These are phyloP conservation scores for Trachythela sp. DNA, from an alignment of 64 coral and sea anemone species.

Conservation along the genomic window DNA sequence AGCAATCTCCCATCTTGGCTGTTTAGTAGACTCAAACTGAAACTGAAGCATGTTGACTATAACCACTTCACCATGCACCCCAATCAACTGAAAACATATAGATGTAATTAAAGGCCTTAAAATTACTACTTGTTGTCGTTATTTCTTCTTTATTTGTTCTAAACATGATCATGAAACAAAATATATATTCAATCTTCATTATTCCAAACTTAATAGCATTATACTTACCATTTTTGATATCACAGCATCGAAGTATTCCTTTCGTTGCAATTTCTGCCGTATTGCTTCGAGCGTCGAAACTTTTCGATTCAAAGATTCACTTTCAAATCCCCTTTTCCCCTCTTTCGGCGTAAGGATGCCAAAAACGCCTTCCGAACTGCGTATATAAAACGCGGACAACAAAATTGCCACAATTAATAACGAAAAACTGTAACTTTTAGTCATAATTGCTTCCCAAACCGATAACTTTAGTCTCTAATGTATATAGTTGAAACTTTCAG, in stretches of 20 bases:
- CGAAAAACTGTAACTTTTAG: neutral
- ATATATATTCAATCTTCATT: too few relatives aligned
- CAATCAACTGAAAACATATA: too few relatives aligned
- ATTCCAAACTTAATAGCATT: neutral
- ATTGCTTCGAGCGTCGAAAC: neutral
- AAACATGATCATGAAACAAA: too few relatives aligned
- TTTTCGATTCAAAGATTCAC: neutral
- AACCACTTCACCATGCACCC: too few relatives aligned
- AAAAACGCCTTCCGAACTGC: neutral
- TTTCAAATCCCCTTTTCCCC: neutral
- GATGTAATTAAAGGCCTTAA: too few relatives aligned
- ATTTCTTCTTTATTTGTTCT: too few relatives aligned
- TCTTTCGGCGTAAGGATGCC: neutral
- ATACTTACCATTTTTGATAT: neutral
- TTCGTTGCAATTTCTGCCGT: neutral
- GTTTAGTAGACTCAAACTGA: too few relatives aligned
- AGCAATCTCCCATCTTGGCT: too few relatives aligned
- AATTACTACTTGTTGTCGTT: too few relatives aligned
- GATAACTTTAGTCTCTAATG: neutral
- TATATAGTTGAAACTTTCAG: neutral
- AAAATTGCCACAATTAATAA: neutral
- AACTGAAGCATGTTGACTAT: too few relatives aligned
- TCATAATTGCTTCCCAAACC: too few relatives aligned
- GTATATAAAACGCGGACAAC: neutral
- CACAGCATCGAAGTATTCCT: neutral